Evolutionary conservation across 2,888 invertebrate genomes (phyloP), one percentile per base, ranked within the genome.

Genomic region (Magallana nippona): DNA sequence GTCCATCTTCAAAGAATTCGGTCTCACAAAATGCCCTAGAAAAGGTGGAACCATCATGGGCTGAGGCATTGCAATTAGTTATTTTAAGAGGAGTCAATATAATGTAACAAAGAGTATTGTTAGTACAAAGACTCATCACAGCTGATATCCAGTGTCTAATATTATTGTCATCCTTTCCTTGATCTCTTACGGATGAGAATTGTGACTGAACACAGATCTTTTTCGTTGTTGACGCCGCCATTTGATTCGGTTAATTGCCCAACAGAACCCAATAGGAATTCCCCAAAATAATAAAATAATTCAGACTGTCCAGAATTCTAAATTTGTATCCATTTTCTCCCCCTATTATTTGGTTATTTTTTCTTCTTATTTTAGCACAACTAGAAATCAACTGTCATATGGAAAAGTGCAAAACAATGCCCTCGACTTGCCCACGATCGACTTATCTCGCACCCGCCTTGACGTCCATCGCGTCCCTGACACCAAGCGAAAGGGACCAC

Each of bases 391-490:
- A 44, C 44, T 44, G 44, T 44, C 5, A 44, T 5, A 44, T 44
- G 8, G 3, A 44, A 8, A 44, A 44, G 44, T 44, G 44, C 44
- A 8, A 44, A 44, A 44, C 44, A 44, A 44, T 0, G 3, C 44
- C 60, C n/a, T 60, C 60, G 60, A 60, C 60, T 19, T 60, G n/a
- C 19, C 60, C 60, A 19, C 19, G 71, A 32, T 71, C 22, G 71
- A 22, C 10, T 71, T 71, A 71, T 27, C 71, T 22, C 71, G 71
- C 27, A 15, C 27, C 71, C 32, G 71, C 71, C 71, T 71, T 71
- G 71, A 84, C 81, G 81, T 79, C 81, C 27, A 84, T 44, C 60
- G 84, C 84, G 84, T 84, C 84, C 84, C 80, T 84, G 84, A 82
- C 84, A 84, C 78, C 84, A 82, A 63, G 19, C 71, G 55, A 27